These are phyloP conservation scores for Parnassius glacialis DNA, from an alignment of 2,888 invertebrate species.

Conservation along the genomic window DNA sequence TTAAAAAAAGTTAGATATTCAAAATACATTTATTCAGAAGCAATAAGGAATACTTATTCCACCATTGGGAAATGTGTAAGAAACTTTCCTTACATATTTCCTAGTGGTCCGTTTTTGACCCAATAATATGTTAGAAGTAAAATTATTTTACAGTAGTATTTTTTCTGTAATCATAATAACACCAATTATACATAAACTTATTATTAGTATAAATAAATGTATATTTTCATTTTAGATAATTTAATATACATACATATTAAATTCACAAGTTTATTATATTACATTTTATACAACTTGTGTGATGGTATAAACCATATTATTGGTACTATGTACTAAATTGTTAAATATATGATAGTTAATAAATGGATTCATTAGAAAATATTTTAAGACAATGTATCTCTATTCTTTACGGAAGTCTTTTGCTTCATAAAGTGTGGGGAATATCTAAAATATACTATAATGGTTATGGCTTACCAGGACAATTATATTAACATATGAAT, in stretches of 20 bases:
- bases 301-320: constrained; percentile 48
- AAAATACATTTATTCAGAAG: not conserved
- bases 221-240: constrained; percentile 10
- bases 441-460: constrained; percentile 16
- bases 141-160: not conserved
- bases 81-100: not conserved
- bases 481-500: not conserved
- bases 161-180: not conserved
- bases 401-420: constrained; percentile 10
- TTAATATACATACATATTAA: constrained; percentile 6
- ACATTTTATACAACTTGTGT: constrained; percentile 37
- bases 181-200: constrained; percentile 3
- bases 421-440: constrained; percentile 17
- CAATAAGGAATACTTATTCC: not conserved
- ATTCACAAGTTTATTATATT: constrained; percentile 28
- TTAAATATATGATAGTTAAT: constrained; percentile 30
- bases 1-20: not conserved
- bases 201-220: constrained; percentile 1
- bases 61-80: too few species aligned
- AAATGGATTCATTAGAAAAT: not conserved
- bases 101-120: too few species aligned
- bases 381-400: constrained; percentile 2
- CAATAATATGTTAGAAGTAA: too few species aligned
- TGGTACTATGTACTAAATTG: constrained; percentile 62
- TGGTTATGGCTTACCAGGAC: constrained; percentile 4